These are phyloP conservation scores for Mallotus villosus DNA, from an alignment of 2,797 vertebrate species.

Conservation along the genomic window DNA sequence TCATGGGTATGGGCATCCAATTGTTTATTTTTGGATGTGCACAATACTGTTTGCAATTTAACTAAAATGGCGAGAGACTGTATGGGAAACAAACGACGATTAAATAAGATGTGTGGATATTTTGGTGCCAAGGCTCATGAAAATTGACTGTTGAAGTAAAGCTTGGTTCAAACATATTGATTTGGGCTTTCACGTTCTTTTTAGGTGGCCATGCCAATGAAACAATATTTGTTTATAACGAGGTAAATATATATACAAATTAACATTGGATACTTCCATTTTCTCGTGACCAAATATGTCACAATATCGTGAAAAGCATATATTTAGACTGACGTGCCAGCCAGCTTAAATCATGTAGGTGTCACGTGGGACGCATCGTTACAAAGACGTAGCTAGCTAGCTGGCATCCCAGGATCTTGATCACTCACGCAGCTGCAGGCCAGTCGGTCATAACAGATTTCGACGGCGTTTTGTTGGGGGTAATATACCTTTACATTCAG, in stretches of 20 bases:
- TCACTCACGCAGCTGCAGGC: neutral
- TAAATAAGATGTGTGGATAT: neutral
- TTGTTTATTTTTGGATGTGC: neutral
- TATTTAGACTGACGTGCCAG: no score
- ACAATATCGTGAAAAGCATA: no score
- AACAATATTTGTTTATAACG: no score
- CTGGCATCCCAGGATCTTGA: neutral
- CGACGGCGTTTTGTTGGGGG: constrained; percentile 9
- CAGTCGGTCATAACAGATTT: neutral
- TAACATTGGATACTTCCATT: no score
- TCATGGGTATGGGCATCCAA: constrained; percentile 4
- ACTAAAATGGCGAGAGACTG: neutral
- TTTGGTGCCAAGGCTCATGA: neutral
- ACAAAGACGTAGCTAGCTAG: constrained; percentile 8
- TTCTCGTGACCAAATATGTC: no score
- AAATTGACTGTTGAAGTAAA: neutral
- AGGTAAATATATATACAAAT: no score
- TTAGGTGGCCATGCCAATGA: neutral
- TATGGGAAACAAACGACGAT: neutral
- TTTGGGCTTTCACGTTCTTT: neutral
- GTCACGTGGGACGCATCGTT: no score
- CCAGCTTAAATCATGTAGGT: no score
- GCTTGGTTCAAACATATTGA: neutral
- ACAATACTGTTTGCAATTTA: neutral
- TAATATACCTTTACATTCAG: neutral